Evolutionary conservation across 1,140 invertebrate species (phyloP), one percentile per base, ranked within the genome.

Genomic region (Microplitis demolitor): DNA sequence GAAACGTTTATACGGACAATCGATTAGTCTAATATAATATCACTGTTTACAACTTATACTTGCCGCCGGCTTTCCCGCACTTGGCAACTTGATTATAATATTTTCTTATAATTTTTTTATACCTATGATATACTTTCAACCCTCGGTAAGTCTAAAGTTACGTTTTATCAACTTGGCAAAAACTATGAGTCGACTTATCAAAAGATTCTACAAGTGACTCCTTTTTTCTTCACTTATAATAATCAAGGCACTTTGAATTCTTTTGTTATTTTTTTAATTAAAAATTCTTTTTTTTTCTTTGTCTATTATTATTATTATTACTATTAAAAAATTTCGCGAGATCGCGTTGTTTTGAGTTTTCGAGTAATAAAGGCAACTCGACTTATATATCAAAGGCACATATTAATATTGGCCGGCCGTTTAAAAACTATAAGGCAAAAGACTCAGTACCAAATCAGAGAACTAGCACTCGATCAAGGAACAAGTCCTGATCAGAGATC

Each of bases 221-320:
- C 31, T 45, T 45, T 9, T 9, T 9, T 45, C 4, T 45, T 45
- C 34, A 69, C 62, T 66, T 37, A 37, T 66, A 50, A 71, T 53
- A 14, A 66, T 71, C 33, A 71, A 71, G 69, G 69, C 69, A 71
- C 68, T 62, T 58, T 60, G 56, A 62, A 70, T 62, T 70, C 34
- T 62, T 31, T 51, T 9, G 39, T 45, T 45, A 45, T 5, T 45
- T 45, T 45, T 45, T 6, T 45, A 9, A 45, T 11, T 9, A 45
- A 5, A 9, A 9, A 45, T 45, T 45, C 4, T 39, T 45, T 9
- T 45, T 45, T 45, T 45, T 45, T 45, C 4, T 3, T 45, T 45
- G 11, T 11, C 11, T 45, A 45, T 39, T 24, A 4, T 39, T 4
- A 39, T 39, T 39, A 6, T 45, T 45, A 45, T 45, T 5, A 9